Conservation (phyloP, 2,888 invertebrate species). For the Lasius fuliginosus region DNA sequence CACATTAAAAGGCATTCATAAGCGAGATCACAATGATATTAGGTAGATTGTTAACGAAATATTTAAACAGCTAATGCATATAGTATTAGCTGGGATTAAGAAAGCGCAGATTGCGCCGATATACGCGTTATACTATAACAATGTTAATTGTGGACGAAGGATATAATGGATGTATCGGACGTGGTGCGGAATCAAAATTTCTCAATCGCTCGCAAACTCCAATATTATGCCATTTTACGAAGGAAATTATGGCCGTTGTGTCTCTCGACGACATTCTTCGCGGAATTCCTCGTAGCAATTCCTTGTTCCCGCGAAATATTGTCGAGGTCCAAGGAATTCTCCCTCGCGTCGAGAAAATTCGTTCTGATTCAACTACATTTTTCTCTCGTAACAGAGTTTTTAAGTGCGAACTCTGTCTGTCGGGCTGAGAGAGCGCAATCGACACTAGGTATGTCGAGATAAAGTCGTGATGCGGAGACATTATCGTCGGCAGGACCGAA, state of each 20-base stretch:
- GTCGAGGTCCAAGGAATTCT: slow-evolving; percentile 28
- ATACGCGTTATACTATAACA: neutral
- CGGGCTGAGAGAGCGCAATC: slow-evolving; percentile 31
- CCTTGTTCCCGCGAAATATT: slow-evolving; percentile 9
- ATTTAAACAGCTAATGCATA: slow-evolving; percentile 8
- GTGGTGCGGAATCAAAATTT: neutral
- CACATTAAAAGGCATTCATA: slow-evolving; percentile 4
- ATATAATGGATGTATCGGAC: neutral
- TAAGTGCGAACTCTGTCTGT: slow-evolving; percentile 47
- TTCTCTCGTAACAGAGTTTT: slow-evolving; percentile 46
- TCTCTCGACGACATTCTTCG: neutral
- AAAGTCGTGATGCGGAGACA: slow-evolving; percentile 25
- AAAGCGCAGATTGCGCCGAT: neutral
- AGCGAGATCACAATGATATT: neutral
- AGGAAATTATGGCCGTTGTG: slow-evolving; percentile 31
- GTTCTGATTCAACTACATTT: slow-evolving; percentile 48
- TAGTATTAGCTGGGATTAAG: neutral
- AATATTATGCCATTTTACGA: neutral
- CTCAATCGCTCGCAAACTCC: neutral
- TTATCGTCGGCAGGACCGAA: slow-evolving; percentile 33
- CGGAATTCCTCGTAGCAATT: slow-evolving; percentile 12
- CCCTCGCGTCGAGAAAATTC: slow-evolving; percentile 15
- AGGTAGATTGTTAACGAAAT: neutral
- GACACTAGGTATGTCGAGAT: slow-evolving; percentile 29
- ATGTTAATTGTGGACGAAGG: neutral